Percentiles rank a stretch among this genome's conserved stretches.
Evolutionary conservation across 2,113 vertebrate species (phyloP).

Genomic region (Hepsetus odoe): DNA sequence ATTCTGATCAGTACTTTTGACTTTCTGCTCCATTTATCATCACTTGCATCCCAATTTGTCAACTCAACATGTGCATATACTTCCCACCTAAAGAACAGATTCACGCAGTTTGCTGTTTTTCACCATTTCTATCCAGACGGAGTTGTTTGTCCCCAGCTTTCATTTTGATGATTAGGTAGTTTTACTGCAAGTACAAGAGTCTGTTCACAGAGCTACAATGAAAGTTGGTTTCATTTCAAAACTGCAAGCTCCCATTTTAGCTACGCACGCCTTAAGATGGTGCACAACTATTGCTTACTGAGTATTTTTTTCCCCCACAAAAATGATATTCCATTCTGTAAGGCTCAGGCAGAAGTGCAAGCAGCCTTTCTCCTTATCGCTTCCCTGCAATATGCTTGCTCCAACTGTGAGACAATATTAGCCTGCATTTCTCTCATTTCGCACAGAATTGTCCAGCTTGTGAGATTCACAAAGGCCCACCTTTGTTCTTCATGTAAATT

Average conservation of each 20-base stretch:
- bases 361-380: slow-evolving; percentile 16
- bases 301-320: neutral
- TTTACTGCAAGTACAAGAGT: slow-evolving; percentile 13
- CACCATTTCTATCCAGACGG: neutral
- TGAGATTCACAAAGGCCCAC: neutral
- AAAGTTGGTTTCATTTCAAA: slow-evolving; percentile 41
- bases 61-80: slow-evolving; percentile 19
- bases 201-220: slow-evolving; percentile 5
- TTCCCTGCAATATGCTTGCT: slow-evolving; percentile 22
- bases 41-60: slow-evolving; percentile 33
- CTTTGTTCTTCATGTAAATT: neutral
- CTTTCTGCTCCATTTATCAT: slow-evolving; percentile 15
- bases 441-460: neutral
- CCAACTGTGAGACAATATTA: slow-evolving; percentile 26
- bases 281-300: slow-evolving; percentile 39
- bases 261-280: slow-evolving; percentile 23
- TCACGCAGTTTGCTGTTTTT: slow-evolving; percentile 19
- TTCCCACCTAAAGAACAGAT: slow-evolving; percentile 5
- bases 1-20: slow-evolving; percentile 10
- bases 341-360: slow-evolving; percentile 15
- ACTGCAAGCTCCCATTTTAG: slow-evolving; percentile 34
- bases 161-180: slow-evolving; percentile 16
- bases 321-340: slow-evolving; percentile 24
- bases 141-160: slow-evolving; percentile 17
- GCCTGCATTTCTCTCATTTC: slow-evolving; percentile 27